Evolutionary conservation across 2,888 invertebrate species (phyloP), one percentile per base, ranked within the genome.

Genomic region (Aporophyla lueneburgensis): DNA sequence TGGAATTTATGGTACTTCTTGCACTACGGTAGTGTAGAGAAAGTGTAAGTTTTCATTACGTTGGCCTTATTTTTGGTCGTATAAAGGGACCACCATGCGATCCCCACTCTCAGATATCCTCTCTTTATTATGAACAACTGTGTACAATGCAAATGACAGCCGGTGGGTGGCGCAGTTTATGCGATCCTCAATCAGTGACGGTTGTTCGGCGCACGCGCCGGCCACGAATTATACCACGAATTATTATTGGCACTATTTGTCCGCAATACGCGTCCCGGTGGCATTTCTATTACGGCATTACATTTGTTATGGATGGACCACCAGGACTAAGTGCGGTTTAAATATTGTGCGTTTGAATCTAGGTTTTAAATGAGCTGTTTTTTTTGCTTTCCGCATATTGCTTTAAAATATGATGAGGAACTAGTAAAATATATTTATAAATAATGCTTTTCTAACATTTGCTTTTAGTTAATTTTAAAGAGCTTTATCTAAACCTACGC

Each of bases 91-190:
- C 87, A 88, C 89, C 88, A 65, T 72, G 81, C 78, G 80, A 71
- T 81, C 78, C 77, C 76, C 58, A 69, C 82, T 81, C 76, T 80
- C 82, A 87, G 86, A 87, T 88, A 88, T 89, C 87, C 88, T 86
- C 86, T 83, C 81, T 87, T 87, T 87, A 88, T 87, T 88, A 88
- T 85, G 87, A 89, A 84, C 86, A 86, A 86, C 84, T 86, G 87
- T 84, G 87, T 91, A 91, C 91, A 92, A 92, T 93, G 93, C 91
- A 90, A 92, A 91, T 90, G 93, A 93, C 92, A 90, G 91, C 88
- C 84, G 84, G 94, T 95, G 95, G 95, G 96, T 95, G 95, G 96
- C 90, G 85, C 90, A 89, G 88, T 95, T 94, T 94, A 93, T 93
- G 90, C 88, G 90, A 88, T 90, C 89, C 89, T 95, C 94, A 95